A percentile compares a stretch with the other conserved stretches of the same genome.
Evolutionary conservation across 2,888 invertebrate species (phyloP).

Genomic region (Tholera decimalis): DNA sequence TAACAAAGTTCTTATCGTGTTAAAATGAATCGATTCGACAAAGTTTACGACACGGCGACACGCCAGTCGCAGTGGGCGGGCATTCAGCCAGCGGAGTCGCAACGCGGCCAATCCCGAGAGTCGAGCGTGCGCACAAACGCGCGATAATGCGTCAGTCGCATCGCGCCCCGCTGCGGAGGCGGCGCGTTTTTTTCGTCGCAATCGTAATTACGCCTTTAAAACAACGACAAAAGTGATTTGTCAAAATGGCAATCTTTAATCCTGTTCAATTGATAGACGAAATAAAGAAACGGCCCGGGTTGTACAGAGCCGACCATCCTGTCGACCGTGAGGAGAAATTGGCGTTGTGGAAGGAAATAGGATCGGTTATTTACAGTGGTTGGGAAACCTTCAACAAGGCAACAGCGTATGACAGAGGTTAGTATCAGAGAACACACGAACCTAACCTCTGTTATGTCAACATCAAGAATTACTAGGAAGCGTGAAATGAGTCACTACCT

Average conservation of each 20-base stretch:
- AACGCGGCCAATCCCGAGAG: conserved; percentile 68
- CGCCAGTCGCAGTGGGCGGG: conserved; percentile 77
- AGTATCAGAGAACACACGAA: conserved; percentile 50
- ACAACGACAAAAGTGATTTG: conserved; percentile 57
- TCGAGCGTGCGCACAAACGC: conserved; percentile 70
- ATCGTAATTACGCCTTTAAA: conserved; percentile 55
- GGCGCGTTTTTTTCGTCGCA: conserved; percentile 77
- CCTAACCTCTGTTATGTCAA: conserved; percentile 56
- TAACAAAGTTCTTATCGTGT: conserved; percentile 53
- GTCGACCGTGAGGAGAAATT: conserved; percentile 87
- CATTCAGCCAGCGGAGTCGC: conserved; percentile 67
- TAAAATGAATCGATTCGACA: conserved; percentile 64
- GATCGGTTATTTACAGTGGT: conserved; percentile 80
- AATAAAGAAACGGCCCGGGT: conserved; percentile 84
- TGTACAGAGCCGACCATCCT: conserved; percentile 84
- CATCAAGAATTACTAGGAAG: conserved; percentile 26
- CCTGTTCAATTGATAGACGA: conserved; percentile 83
- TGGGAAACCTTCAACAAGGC: conserved; percentile 84
- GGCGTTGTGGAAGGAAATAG: conserved; percentile 85
- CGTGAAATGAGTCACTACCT: conserved; percentile 26
- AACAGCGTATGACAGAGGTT: conserved; percentile 86
- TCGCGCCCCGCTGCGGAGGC: conserved; percentile 69
- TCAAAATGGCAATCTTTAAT: conserved; percentile 73
- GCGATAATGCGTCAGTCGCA: conserved; percentile 76
- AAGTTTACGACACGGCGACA: conserved; percentile 66